A percentile compares a stretch with the other conserved stretches of the same genome.
Evolutionary conservation across 2,888 invertebrate genomes (phyloP).

Genomic region (Volucella inanis): DNA sequence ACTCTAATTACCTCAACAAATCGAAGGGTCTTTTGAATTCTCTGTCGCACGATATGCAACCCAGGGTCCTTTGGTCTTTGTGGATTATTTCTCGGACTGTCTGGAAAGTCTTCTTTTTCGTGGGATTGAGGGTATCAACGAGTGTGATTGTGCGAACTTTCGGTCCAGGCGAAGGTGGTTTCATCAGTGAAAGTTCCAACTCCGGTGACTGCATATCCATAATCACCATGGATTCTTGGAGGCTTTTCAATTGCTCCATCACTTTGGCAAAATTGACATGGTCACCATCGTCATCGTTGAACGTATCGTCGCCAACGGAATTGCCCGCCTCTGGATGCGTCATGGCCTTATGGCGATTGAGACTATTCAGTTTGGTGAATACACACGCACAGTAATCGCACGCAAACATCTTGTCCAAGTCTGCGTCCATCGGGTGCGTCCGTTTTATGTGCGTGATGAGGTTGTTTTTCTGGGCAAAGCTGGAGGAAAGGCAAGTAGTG

Average conservation of each 20-base stretch:
- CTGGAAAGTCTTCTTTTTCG: slow-evolving; percentile 61
- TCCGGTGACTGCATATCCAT: slow-evolving; percentile 62
- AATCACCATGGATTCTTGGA: slow-evolving; percentile 74
- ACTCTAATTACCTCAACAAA: slow-evolving; percentile 76
- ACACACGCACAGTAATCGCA: slow-evolving; percentile 75
- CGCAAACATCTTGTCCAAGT: slow-evolving; percentile 51
- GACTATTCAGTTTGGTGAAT: slow-evolving; percentile 75
- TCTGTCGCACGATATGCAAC: slow-evolving; percentile 78
- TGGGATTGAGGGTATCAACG: slow-evolving; percentile 75
- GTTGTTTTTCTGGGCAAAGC: slow-evolving; percentile 75
- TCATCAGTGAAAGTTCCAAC: slow-evolving; percentile 42
- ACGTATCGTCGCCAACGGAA: slow-evolving; percentile 15
- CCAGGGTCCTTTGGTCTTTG: slow-evolving; percentile 71
- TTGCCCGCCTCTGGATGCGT: slow-evolving; percentile 61
- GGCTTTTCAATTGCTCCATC: slow-evolving; percentile 75
- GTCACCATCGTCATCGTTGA: slow-evolving; percentile 66
- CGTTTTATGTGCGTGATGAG: slow-evolving; percentile 71
- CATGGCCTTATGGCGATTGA: slow-evolving; percentile 76
- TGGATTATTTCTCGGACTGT: slow-evolving; percentile 71
- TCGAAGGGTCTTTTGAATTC: slow-evolving; percentile 77
- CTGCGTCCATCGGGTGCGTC: slow-evolving; percentile 47
- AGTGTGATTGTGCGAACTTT: slow-evolving; percentile 47
- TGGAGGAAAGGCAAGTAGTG: slow-evolving; percentile 10
- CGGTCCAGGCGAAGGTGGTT: slow-evolving; percentile 55
- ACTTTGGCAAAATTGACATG: slow-evolving; percentile 74